phyloP scores from a whole-genome alignment of 2,888 invertebrate species.

The Philonicus albiceps region DNA sequence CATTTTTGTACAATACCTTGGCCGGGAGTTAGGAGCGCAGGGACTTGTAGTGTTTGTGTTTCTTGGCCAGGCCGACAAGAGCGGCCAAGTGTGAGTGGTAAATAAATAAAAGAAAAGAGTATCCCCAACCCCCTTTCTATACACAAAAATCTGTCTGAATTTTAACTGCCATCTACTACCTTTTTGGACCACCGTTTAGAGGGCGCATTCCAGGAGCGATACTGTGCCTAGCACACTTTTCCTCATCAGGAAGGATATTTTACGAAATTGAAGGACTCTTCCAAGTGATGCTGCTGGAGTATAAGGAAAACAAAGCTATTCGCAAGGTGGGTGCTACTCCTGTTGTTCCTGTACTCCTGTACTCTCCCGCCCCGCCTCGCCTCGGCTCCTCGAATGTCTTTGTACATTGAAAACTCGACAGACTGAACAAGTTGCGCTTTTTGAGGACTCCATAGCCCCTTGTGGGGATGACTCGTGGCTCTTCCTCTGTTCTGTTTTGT shows the following conservation, averaged over 20 bases:
- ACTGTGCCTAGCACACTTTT: not conserved
- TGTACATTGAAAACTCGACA: conserved; percentile 2
- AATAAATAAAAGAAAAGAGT: conserved; percentile 23
- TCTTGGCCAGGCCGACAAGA: not conserved
- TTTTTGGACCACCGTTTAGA: not conserved
- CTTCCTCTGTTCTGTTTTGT: conserved; percentile 2
- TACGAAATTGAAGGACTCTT: not conserved
- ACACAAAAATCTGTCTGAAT: not conserved
- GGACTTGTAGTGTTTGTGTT: not conserved
- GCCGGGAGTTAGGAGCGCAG: not conserved
- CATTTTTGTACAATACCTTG: not conserved
- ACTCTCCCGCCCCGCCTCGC: not conserved
- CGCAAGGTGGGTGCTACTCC: conserved; percentile 16
- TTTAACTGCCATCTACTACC: conserved; percentile 1
- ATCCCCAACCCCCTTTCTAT: too few relatives aligned
- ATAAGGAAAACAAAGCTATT: conserved; percentile 17
- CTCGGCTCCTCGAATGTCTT: too few relatives aligned
- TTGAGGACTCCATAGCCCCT: not conserved
- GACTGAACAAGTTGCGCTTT: conserved; percentile 33
- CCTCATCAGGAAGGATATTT: not conserved
- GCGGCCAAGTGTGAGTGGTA: conserved; percentile 18
- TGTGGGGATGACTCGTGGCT: not conserved
- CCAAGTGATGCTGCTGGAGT: not conserved
- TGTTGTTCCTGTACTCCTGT: not conserved
- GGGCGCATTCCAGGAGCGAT: not conserved